phyloP scores from a whole-genome alignment of 2,888 invertebrate species.

The Catocala nupta region DNA sequence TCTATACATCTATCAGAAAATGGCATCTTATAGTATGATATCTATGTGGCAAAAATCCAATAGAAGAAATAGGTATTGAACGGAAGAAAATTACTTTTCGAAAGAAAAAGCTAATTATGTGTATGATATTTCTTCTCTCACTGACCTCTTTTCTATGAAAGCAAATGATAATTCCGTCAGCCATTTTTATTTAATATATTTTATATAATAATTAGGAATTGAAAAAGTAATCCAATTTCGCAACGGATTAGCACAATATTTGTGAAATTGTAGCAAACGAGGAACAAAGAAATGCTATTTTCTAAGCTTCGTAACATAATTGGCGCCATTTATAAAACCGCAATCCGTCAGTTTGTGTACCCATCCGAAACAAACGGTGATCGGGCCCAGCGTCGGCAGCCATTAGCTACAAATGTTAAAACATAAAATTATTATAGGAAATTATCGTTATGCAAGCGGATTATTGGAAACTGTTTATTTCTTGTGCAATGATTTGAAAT shows the following conservation, averaged over 20 bases:
- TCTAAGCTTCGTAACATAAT: conserved; percentile 47
- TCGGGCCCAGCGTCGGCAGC: conserved; percentile 38
- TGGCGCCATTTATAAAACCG: conserved; percentile 60
- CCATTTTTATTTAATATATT: too few species aligned
- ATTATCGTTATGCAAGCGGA: conserved; percentile 56
- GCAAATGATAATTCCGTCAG: too few species aligned
- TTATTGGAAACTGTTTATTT: conserved; percentile 45
- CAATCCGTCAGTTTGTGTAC: conserved; percentile 71
- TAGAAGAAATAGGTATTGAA: too few species aligned
- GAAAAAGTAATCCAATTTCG: conserved; percentile 15
- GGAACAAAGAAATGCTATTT: conserved; percentile 38
- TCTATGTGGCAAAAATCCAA: too few species aligned
- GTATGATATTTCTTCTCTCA: too few species aligned
- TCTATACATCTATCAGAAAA: too few species aligned
- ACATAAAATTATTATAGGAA: conserved; percentile 51
- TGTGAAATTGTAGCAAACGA: conserved; percentile 10
- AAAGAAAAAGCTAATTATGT: too few species aligned
- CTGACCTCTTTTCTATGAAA: background rate
- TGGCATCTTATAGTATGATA: too few species aligned
- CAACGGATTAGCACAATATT: conserved; percentile 11
- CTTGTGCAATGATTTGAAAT: conserved; percentile 45
- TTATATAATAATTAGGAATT: background rate
- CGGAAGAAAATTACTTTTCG: too few species aligned
- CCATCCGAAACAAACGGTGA: conserved; percentile 74
- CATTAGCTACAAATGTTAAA: conserved; percentile 53